A percentile compares a stretch with the other conserved stretches of the same genome.
phyloP scores from a whole-genome alignment of 2,888 invertebrate genomes.

The Patella depressa region DNA sequence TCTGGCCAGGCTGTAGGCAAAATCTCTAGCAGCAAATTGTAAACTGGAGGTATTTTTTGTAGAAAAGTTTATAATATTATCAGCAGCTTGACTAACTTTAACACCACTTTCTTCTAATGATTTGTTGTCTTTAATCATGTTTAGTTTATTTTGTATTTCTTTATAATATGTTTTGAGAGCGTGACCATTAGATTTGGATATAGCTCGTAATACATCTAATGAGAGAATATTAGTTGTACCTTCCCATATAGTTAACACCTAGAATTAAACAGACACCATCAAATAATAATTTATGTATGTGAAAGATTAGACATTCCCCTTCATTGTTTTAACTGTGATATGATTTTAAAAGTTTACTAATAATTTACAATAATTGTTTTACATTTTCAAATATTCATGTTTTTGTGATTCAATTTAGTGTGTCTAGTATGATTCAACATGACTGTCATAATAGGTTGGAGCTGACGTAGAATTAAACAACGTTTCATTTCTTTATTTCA shows the following conservation, averaged over 20 bases:
- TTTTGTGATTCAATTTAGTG: too few species aligned
- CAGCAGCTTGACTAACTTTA: slow-evolving; percentile 47
- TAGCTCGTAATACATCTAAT: slow-evolving; percentile 74
- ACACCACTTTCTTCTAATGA: slow-evolving; percentile 41
- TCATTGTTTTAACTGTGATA: too few species aligned
- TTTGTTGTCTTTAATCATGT: slow-evolving; percentile 25
- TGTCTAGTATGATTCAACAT: too few species aligned
- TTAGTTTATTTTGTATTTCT: slow-evolving; percentile 58
- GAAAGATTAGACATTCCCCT: too few species aligned
- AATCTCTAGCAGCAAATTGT: slow-evolving; percentile 72
- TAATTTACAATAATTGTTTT: neutral
- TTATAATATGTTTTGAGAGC: slow-evolving; percentile 67
- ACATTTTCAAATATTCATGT: neutral
- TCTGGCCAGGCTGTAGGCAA: slow-evolving; percentile 72
- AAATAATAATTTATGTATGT: too few species aligned
- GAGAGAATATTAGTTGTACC: slow-evolving; percentile 76
- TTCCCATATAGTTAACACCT: slow-evolving; percentile 77
- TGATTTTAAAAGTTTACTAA: too few species aligned
- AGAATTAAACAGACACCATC: neutral
- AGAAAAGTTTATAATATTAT: slow-evolving; percentile 41
- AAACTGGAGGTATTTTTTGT: slow-evolving; percentile 51
- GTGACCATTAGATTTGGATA: slow-evolving; percentile 72
- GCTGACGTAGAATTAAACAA: too few species aligned
- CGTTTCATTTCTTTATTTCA: too few species aligned
- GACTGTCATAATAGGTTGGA: too few species aligned